Percentiles rank a stretch among this genome's conserved stretches.
Conservation (phyloP, 2,797 vertebrate genomes). For the Leuciscus waleckii region DNA sequence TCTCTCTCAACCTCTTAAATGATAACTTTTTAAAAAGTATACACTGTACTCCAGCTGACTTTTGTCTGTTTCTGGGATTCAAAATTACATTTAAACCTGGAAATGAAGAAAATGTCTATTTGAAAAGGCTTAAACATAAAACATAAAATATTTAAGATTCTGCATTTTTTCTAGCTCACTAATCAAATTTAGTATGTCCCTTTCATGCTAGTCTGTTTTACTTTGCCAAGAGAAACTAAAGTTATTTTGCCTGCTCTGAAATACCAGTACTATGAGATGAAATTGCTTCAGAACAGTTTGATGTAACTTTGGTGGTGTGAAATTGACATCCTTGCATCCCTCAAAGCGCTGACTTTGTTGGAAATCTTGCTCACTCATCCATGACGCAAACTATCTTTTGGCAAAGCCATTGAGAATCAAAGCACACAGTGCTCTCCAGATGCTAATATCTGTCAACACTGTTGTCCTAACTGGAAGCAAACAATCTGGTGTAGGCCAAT, state of each 20-base stretch:
- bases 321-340: conserved; percentile 17
- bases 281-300: conserved; percentile 9
- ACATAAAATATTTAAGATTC: background rate
- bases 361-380: conserved; percentile 25
- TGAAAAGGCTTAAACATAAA: background rate
- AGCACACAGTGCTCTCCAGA: conserved; percentile 28
- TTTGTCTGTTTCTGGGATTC: background rate
- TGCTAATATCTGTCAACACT: conserved; percentile 43
- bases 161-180: background rate
- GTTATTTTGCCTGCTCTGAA: background rate
- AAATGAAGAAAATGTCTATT: background rate
- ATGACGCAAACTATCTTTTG: conserved; percentile 40
- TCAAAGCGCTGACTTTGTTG: conserved; percentile 13
- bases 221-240: background rate
- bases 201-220: background rate
- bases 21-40: conserved; percentile 33
- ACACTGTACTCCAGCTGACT: background rate
- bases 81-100: background rate
- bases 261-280: background rate
- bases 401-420: conserved; percentile 38
- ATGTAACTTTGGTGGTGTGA: background rate
- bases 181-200: background rate
- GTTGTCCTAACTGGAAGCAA: conserved; percentile 41
- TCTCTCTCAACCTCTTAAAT: conserved; percentile 35
- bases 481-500: conserved; percentile 22